Base-by-base conservation (phyloP, 2,113 vertebrate species). In the Sorex fumeus region DNA sequence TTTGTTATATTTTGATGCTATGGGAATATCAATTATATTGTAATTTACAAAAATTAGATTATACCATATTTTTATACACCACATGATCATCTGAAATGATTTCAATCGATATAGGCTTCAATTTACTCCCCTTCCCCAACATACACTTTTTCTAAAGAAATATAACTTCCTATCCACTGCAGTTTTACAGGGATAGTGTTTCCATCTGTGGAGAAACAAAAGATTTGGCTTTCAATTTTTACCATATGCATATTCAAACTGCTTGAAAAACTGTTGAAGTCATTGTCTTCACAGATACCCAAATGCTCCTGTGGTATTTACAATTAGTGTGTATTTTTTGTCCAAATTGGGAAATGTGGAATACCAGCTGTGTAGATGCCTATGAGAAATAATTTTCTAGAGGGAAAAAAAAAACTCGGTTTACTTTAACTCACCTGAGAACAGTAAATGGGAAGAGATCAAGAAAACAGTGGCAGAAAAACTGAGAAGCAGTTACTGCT, bases 251-350 rank as follows among this genome's bases (percentile, higher is more conserved):
- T 75, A 75, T 88, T 94, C 60, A 86, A 76, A 87, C 57, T 67
- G 57, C 8, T 64, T 85, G 64, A 80, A 93, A 93, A 94, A 16
- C n/a, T 89, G 30, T 91, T 93, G 78, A 60, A 86, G 60, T 23
- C 86, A 82, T 19, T 92, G 47, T 85, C n/a, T 45, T 91, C 27
- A 85, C 11, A 67, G 12, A 88, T 76, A 86, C 50, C 86, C 84
- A 86, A 91, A 76, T 72, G 4, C 16, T 34, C 83, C 32, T 47
- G 19, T 50, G 74, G 30, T 43, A 40, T 78, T 60, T 78, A 5
- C 2, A 50, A 18, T 57, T 57, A n/a, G 45, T 40, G 27, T 30
- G n/a, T 43, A 60, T 50, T 28, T 8, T 18, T 47, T 66, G 3
- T 3, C 72, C 45, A 90, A 92, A 69, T 69, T 32, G 81, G 64